Conservation (phyloP, 2,797 vertebrate genomes). For the Sardinella longiceps region DNA sequence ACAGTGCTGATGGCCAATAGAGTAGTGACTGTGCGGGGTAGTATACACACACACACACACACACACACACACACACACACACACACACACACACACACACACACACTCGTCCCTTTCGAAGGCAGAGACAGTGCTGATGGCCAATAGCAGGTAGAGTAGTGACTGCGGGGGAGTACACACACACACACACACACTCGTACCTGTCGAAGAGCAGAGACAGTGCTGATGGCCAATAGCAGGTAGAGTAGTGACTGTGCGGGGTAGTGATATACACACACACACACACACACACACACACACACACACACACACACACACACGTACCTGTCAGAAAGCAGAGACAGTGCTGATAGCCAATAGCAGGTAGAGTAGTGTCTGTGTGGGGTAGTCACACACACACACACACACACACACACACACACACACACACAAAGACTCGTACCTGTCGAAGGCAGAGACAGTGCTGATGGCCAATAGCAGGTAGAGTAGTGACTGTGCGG, state of each 20-base stretch:
- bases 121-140: neutral
- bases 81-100: slow-evolving; percentile 11
- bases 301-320: slow-evolving; percentile 9
- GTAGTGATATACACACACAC: slow-evolving; percentile 2
- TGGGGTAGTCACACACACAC: no score
- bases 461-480: no score
- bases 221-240: neutral
- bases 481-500: no score
- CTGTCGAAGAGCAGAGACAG: neutral
- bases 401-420: no score
- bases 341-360: neutral
- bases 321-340: neutral
- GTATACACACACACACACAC: slow-evolving; percentile 60
- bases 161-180: no score
- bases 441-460: no score
- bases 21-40: slow-evolving; percentile 80
- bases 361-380: neutral
- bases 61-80: neutral
- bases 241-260: neutral
- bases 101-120: neutral
- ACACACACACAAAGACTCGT: no score
- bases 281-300: slow-evolving; percentile 14
- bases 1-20: slow-evolving; percentile 57
- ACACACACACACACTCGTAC: slow-evolving; percentile 58
- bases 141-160: slow-evolving; percentile 78